Percentiles rank a stretch among this genome's conserved stretches.
Conservation (phyloP, 2,888 invertebrate genomes). For the Gisinianus flammeolus region DNA sequence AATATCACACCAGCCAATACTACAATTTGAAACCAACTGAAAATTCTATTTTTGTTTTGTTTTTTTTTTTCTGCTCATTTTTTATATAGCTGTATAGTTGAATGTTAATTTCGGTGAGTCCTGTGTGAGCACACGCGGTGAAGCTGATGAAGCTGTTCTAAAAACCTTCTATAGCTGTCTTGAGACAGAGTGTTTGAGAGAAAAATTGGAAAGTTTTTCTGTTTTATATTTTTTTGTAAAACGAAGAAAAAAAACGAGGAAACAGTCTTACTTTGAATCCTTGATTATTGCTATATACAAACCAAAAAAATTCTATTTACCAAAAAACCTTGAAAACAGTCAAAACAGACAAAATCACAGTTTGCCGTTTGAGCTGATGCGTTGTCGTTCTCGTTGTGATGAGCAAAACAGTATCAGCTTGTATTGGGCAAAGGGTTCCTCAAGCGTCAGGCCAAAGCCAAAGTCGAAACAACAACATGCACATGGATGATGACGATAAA, state of each 20-base stretch:
- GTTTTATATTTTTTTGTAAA: neutral
- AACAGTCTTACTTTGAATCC: neutral
- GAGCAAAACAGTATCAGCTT: slow-evolving; percentile 26
- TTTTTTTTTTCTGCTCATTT: neutral
- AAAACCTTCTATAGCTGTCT: neutral
- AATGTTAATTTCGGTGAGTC: neutral
- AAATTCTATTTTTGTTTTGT: slow-evolving; percentile 10
- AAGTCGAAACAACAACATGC: slow-evolving; percentile 20
- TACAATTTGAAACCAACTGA: neutral
- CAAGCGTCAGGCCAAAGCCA: neutral
- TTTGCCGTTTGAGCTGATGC: neutral
- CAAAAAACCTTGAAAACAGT: neutral
- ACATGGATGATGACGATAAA: slow-evolving; percentile 43
- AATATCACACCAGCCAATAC: neutral
- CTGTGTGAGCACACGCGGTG: neutral
- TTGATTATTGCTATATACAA: neutral
- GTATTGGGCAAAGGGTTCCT: slow-evolving; percentile 6
- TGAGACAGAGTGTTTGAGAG: neutral
- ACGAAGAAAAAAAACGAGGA: neutral
- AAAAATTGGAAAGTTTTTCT: neutral
- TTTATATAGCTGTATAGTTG: neutral
- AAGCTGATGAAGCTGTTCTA: neutral
- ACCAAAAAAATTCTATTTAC: neutral
- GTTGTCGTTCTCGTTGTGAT: slow-evolving; percentile 1
- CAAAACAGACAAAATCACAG: neutral